Evolutionary conservation across 1,140 invertebrate species (phyloP).

Genomic region (Procambarus clarkii): DNA sequence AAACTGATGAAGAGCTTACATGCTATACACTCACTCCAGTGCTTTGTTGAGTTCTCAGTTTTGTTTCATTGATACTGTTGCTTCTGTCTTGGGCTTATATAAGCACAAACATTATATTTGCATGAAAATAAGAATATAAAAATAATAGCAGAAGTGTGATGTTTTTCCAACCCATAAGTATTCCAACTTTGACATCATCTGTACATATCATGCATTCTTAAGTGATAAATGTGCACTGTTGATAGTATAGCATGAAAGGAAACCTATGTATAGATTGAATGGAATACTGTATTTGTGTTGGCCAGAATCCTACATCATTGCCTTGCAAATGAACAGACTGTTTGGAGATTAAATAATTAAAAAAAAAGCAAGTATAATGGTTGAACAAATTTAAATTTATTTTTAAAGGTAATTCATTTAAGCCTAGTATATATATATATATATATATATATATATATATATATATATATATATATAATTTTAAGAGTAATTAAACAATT

Average conservation of each 20-base stretch:
- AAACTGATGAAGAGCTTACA: constrained; percentile 13
- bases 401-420: background rate
- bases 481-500: too few relatives aligned
- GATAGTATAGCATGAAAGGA: background rate
- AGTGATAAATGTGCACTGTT: background rate
- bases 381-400: background rate
- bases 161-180: background rate
- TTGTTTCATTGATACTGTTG: background rate
- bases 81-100: background rate
- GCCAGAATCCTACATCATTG: background rate
- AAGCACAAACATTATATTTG: constrained; percentile 6
- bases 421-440: constrained; percentile 26
- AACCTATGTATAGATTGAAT: background rate
- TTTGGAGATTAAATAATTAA: background rate
- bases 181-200: background rate
- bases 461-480: constrained; percentile 5
- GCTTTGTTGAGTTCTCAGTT: background rate
- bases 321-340: background rate
- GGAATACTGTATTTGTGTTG: background rate
- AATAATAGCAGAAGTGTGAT: background rate
- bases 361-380: background rate
- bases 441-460: constrained; percentile 46
- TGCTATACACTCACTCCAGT: constrained; percentile 27
- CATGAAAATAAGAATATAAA: constrained; percentile 2
- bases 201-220: background rate